Conservation (phyloP, 2,888 invertebrate species). For the Artemia sp. region DNA sequence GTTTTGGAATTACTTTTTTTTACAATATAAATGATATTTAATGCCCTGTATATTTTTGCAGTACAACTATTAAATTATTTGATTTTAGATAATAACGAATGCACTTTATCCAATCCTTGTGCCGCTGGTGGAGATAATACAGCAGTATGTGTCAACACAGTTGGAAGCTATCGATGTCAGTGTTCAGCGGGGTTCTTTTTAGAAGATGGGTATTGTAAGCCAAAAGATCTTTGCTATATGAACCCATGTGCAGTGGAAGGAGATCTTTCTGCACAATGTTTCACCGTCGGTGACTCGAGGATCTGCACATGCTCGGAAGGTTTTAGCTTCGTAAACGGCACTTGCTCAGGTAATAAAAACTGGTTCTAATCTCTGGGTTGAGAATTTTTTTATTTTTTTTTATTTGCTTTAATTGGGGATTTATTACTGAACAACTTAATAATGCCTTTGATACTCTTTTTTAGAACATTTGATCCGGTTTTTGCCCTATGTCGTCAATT, state of each 20-base stretch:
- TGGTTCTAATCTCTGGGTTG: too few relatives aligned
- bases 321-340: background rate
- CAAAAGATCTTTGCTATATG: background rate
- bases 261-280: background rate
- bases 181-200: background rate
- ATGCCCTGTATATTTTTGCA: too few relatives aligned
- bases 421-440: too few relatives aligned
- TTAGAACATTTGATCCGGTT: too few relatives aligned
- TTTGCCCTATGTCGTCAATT: too few relatives aligned
- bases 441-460: too few relatives aligned
- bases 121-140: conserved; percentile 4
- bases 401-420: background rate
- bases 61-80: background rate
- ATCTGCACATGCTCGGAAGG: conserved; percentile 1
- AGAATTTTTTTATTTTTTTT: background rate
- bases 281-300: background rate
- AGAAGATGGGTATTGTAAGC: conserved; percentile 6
- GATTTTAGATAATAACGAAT: background rate
- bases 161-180: background rate
- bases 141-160: conserved; percentile 1
- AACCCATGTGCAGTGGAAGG: background rate
- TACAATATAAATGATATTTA: too few relatives aligned
- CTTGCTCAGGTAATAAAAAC: background rate
- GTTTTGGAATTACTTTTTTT: too few relatives aligned
- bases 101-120: conserved; percentile 1